phyloP scores from a whole-genome alignment of 2,888 invertebrate species.

The Ditula angustiorana region DNA sequence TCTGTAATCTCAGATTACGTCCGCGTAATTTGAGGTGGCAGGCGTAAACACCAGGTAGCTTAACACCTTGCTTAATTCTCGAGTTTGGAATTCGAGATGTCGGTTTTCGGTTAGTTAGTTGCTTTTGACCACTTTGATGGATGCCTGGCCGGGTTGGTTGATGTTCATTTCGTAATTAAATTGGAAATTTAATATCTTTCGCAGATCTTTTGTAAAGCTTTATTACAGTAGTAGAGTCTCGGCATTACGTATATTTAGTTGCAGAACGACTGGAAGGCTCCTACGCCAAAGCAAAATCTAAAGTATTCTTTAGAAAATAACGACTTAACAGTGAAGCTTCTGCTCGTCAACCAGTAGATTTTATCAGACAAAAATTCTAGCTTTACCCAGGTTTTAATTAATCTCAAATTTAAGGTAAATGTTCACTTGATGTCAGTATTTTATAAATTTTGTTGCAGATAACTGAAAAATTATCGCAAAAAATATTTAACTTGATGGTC shows the following conservation, averaged over 20 bases:
- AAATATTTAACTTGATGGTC: not conserved
- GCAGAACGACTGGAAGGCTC: too few species aligned
- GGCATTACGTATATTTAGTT: too few species aligned
- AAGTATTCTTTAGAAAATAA: too few species aligned
- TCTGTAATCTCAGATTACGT: conserved; percentile 56
- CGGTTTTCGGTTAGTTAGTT: conserved; percentile 3
- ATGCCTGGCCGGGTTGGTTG: too few species aligned
- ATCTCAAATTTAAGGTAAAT: not conserved
- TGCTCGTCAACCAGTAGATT: too few species aligned
- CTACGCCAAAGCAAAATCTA: too few species aligned
- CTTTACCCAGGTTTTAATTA: not conserved
- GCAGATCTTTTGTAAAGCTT: not conserved
- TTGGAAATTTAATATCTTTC: conserved; percentile 12
- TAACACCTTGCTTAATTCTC: conserved; percentile 27
- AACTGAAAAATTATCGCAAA: conserved; percentile 1
- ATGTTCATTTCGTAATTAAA: conserved; percentile 6
- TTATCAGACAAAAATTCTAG: too few species aligned
- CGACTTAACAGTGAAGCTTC: too few species aligned
- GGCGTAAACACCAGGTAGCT: conserved; percentile 31
- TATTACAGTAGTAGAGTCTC: too few species aligned
- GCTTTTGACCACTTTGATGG: not conserved
- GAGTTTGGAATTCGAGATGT: conserved; percentile 22
- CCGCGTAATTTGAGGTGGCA: conserved; percentile 36
- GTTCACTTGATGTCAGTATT: not conserved
- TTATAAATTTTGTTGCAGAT: not conserved